These are phyloP conservation scores for Rhombomys opimus DNA, from an alignment of 2,113 vertebrate species.

Conservation along the genomic window DNA sequence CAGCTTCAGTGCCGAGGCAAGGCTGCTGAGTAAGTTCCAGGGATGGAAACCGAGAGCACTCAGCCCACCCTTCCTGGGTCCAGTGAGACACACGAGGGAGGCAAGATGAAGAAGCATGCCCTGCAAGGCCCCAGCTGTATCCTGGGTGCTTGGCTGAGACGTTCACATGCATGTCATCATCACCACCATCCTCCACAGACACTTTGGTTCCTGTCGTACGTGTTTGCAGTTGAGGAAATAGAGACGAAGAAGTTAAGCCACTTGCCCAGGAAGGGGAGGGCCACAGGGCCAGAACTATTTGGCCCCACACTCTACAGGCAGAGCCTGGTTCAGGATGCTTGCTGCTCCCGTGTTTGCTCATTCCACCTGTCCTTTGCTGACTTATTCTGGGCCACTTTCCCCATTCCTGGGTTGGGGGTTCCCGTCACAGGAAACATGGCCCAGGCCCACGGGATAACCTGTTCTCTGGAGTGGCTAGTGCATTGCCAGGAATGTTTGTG, in stretches of 20 bases:
- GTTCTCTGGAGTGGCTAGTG: not conserved
- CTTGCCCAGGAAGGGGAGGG: not conserved
- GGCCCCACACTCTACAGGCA: not conserved
- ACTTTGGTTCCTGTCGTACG: not conserved
- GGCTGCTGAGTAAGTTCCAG: not conserved
- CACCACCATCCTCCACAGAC: not conserved
- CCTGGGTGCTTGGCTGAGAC: not conserved
- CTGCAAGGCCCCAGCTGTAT: not conserved
- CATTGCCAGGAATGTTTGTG: conserved; percentile 42
- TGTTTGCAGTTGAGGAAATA: not conserved
- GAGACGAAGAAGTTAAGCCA: not conserved
- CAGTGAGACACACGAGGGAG: not conserved
- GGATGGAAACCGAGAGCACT: not conserved
- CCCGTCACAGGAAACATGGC: not conserved
- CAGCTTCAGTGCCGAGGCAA: not conserved
- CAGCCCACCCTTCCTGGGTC: not conserved
- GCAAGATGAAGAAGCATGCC: not conserved
- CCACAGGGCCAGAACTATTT: not conserved
- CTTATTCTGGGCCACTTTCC: not conserved
- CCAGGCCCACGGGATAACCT: not conserved
- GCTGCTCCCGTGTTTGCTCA: not conserved
- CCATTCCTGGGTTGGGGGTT: not conserved
- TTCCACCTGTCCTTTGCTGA: not conserved
- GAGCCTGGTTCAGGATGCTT: rapidly evolving
- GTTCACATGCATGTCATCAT: not conserved